Percentiles rank a stretch among this genome's conserved stretches.
phyloP scores from a whole-genome alignment of 2,113 vertebrate species.

The Tyto alba region DNA sequence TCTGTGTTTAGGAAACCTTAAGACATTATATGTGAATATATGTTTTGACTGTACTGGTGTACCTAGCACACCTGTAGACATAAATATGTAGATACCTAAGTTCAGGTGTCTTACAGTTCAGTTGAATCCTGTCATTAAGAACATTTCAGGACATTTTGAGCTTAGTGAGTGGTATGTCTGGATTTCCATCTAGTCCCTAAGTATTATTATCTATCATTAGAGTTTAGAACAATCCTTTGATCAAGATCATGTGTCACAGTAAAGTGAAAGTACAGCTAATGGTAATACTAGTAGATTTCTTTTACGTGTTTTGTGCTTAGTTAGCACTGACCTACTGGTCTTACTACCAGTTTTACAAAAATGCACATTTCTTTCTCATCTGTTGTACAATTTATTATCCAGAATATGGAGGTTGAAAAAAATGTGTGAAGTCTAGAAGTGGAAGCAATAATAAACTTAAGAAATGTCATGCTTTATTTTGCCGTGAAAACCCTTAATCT shows the following conservation, averaged over 20 bases:
- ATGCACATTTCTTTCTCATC: neutral
- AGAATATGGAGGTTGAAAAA: neutral
- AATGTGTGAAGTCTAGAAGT: neutral
- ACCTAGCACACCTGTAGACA: neutral
- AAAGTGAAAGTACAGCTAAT: neutral
- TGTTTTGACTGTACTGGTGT: neutral
- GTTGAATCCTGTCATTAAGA: neutral
- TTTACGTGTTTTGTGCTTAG: neutral
- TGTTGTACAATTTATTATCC: neutral
- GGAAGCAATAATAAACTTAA: neutral
- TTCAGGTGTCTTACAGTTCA: neutral
- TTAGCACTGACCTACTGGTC: neutral
- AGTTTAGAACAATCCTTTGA: neutral
- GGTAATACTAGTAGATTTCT: neutral
- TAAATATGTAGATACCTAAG: neutral
- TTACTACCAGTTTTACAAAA: neutral
- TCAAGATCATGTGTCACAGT: neutral
- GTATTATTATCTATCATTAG: neutral
- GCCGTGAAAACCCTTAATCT: neutral
- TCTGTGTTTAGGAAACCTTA: neutral
- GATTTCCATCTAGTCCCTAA: neutral
- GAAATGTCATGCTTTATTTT: neutral
- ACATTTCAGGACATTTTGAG: neutral
- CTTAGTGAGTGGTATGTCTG: neutral
- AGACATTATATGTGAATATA: neutral